Conservation (phyloP, 2,888 invertebrate genomes). For the Callimorpha dominula region DNA sequence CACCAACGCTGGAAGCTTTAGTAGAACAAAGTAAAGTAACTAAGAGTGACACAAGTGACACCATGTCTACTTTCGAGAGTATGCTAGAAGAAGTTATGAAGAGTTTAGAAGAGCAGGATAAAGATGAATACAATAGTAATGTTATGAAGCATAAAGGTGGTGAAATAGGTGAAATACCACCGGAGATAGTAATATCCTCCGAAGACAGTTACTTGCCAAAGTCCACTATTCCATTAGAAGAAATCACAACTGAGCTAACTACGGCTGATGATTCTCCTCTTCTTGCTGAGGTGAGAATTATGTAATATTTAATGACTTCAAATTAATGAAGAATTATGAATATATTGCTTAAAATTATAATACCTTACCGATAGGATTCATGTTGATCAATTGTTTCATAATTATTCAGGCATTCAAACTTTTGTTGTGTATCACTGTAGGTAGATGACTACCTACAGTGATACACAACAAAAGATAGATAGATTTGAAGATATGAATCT, state of each 20-base stretch:
- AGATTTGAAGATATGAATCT: too few relatives aligned
- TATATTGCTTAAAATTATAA: neutral
- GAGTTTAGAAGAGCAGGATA: constrained; percentile 83
- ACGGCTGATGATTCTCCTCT: constrained; percentile 57
- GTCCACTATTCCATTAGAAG: constrained; percentile 62
- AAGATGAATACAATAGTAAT: constrained; percentile 79
- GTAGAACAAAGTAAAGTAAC: constrained; percentile 81
- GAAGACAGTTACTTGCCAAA: constrained; percentile 68
- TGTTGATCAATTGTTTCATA: too few relatives aligned
- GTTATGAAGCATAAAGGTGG: constrained; percentile 85
- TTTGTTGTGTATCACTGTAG: too few relatives aligned
- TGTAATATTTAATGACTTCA: neutral
- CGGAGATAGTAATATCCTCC: constrained; percentile 77
- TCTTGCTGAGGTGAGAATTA: constrained; percentile 65
- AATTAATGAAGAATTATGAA: too few relatives aligned
- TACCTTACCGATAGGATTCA: neutral
- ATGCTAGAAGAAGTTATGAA: constrained; percentile 86
- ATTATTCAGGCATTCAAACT: too few relatives aligned
- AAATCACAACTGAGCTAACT: constrained; percentile 62
- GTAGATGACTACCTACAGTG: too few relatives aligned
- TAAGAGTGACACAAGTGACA: constrained; percentile 68
- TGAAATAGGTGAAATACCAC: constrained; percentile 84
- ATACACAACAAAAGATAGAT: too few relatives aligned
- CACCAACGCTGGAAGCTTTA: constrained; percentile 80
- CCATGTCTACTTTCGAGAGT: constrained; percentile 81